A percentile compares a stretch with the other conserved stretches of the same genome.
Conservation (phyloP, 2,113 vertebrate genomes). For the Athene cunicularia region DNA sequence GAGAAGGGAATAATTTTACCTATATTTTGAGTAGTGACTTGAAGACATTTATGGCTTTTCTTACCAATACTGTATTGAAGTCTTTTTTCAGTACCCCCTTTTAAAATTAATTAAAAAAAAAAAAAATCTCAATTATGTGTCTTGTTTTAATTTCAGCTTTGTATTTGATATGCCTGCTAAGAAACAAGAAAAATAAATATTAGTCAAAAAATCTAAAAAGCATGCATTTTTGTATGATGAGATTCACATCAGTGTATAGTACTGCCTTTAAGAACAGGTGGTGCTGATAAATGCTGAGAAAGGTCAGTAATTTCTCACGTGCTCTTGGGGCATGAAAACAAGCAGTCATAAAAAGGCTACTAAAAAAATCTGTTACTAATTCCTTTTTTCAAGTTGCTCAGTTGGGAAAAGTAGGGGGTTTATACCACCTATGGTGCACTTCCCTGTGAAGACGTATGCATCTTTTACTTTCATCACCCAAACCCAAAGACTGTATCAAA, state of each 20-base stretch:
- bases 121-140: neutral
- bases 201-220: neutral
- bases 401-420: neutral
- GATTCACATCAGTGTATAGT: neutral
- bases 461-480: neutral
- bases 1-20: neutral
- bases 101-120: neutral
- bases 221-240: neutral
- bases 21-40: neutral
- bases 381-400: neutral
- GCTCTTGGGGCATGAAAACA: neutral
- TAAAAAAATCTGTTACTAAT: neutral
- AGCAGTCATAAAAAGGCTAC: neutral
- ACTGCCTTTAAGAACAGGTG: neutral
- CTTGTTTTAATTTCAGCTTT: neutral
- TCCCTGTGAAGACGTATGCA: neutral
- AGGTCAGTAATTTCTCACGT: conserved; percentile 16
- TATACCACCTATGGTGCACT: neutral
- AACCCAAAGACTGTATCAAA: neutral
- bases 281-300: conserved; percentile 10
- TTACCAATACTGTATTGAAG: neutral
- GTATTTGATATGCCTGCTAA: neutral
- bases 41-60: neutral
- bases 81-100: neutral
- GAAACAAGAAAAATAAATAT: neutral